Conservation (phyloP, 2,113 vertebrate genomes). For the Meles meles region DNA sequence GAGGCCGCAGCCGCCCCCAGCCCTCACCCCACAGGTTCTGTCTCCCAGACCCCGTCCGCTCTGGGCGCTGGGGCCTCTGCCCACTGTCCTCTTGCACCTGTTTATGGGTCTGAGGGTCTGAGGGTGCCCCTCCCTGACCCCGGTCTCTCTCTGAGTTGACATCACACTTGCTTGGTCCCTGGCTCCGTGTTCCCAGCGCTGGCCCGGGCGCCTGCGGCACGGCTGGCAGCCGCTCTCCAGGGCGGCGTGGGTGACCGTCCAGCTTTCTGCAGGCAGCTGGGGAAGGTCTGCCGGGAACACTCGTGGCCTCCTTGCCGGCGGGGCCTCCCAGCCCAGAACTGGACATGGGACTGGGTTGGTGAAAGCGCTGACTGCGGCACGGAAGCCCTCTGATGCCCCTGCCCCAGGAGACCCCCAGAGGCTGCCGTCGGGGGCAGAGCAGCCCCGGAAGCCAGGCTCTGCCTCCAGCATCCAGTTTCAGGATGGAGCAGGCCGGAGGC, state of each 20-base stretch:
- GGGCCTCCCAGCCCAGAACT: not conserved
- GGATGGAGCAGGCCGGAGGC: not conserved
- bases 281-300: not conserved
- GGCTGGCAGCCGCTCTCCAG: no score
- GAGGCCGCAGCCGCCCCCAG: not conserved
- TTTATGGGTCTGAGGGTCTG: not conserved
- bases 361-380: not conserved
- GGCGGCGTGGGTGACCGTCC: not conserved
- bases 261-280: not conserved
- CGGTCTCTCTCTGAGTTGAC: not conserved
- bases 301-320: not conserved
- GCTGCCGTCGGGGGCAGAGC: no score
- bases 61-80: not conserved
- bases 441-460: not conserved
- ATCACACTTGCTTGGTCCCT: fast-evolving
- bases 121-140: not conserved
- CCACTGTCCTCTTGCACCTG: not conserved
- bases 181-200: not conserved
- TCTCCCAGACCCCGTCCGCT: not conserved
- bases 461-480: not conserved
- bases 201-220: not conserved
- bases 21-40: not conserved
- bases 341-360: not conserved
- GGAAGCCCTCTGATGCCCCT: fast-evolving
- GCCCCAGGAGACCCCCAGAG: not conserved